Conservation (phyloP, 2,797 vertebrate species). For the Argya squamiceps region DNA sequence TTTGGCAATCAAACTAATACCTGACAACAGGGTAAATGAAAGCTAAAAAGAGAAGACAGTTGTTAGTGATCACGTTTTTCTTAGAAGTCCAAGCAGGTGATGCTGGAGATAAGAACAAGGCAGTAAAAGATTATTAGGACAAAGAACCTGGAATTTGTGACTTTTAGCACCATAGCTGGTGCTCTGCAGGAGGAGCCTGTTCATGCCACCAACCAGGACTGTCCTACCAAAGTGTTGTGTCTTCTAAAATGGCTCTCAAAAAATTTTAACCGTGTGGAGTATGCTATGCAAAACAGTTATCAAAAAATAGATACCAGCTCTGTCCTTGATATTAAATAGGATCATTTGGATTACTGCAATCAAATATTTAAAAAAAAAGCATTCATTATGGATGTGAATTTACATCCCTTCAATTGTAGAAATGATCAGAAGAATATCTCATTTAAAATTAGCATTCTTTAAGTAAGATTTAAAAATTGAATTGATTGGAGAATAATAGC, state of each 20-base stretch:
- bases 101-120: background rate
- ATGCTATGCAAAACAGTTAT: conserved; percentile 64
- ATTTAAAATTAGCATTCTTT: conserved; percentile 58
- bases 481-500: conserved; percentile 68
- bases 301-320: conserved; percentile 67
- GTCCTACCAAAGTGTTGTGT: background rate
- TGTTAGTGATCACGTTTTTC: background rate
- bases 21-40: background rate
- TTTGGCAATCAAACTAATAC: background rate
- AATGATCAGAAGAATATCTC: conserved; percentile 73
- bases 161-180: background rate
- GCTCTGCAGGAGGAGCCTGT: background rate
- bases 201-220: background rate
- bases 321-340: conserved; percentile 66
- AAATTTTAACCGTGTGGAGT: conserved; percentile 43
- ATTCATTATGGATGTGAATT: conserved; percentile 71
- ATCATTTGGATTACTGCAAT: conserved; percentile 63
- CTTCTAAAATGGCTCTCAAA: background rate
- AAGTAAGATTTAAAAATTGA: conserved; percentile 58
- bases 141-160: background rate
- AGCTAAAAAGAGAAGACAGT: background rate
- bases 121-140: background rate
- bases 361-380: conserved; percentile 63
- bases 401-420: conserved; percentile 71
- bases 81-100: background rate